These are phyloP conservation scores for Chymomyza caudatula DNA, from an alignment of 2,888 invertebrate genomes.

Conservation along the genomic window DNA sequence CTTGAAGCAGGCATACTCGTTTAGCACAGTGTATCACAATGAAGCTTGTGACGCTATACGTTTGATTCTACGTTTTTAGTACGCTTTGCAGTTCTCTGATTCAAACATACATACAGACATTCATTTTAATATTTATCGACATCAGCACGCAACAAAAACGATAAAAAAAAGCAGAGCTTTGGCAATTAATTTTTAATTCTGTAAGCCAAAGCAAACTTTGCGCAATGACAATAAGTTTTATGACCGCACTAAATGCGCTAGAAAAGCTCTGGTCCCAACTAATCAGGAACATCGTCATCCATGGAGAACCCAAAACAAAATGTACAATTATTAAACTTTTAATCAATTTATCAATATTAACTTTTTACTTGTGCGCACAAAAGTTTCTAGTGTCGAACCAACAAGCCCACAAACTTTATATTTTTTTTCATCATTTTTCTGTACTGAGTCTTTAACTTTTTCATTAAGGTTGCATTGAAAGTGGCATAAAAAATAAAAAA, in stretches of 20 bases:
- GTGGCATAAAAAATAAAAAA: slow-evolving; percentile 2
- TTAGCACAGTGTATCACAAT: too few species aligned
- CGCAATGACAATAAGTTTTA: slow-evolving; percentile 40
- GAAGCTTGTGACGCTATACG: too few species aligned
- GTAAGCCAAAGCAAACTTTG: slow-evolving; percentile 36
- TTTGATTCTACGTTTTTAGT: too few species aligned
- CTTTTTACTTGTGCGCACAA: slow-evolving; percentile 48
- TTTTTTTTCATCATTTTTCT: background rate
- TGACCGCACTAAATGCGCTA: slow-evolving; percentile 4
- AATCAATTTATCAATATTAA: slow-evolving; percentile 73
- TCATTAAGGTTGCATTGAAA: slow-evolving; percentile 36
- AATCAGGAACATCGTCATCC: slow-evolving; percentile 32
- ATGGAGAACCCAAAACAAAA: slow-evolving; percentile 7
- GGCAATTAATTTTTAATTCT: slow-evolving; percentile 55
- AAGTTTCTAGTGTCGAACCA: background rate
- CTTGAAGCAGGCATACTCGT: too few species aligned
- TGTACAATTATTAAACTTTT: slow-evolving; percentile 69
- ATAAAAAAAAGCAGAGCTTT: background rate
- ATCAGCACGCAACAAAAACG: background rate
- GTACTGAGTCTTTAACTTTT: slow-evolving; percentile 59
- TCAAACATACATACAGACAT: too few species aligned
- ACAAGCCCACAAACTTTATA: background rate
- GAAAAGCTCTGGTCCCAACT: slow-evolving; percentile 23
- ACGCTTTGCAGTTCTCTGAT: too few species aligned
- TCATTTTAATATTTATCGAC: background rate